phyloP scores from a whole-genome alignment of 2,888 invertebrate species.

The Drosophila testacea region DNA sequence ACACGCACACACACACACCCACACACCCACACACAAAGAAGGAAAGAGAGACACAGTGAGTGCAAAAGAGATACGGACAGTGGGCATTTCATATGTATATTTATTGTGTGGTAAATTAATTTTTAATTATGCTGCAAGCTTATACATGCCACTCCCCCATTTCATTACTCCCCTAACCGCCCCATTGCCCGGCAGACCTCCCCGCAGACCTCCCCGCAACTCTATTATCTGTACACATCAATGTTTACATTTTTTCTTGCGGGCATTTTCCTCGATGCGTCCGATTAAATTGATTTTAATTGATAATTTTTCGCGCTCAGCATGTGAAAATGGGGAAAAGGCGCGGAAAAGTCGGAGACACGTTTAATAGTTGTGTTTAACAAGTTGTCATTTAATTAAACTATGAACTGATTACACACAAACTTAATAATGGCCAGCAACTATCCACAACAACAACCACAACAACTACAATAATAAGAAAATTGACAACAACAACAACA shows the following conservation, averaged over 20 bases:
- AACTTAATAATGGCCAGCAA: constrained; percentile 17
- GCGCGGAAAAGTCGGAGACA: constrained; percentile 7
- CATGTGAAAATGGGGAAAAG: constrained; percentile 11
- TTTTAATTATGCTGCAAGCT: constrained; percentile 66
- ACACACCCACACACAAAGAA: not conserved
- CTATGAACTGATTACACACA: constrained; percentile 36
- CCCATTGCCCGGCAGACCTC: not conserved
- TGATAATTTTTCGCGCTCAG: constrained; percentile 53
- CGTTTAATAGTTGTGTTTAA: constrained; percentile 59
- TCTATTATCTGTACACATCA: constrained; percentile 1
- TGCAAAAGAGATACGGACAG: not conserved
- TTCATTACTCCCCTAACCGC: not conserved
- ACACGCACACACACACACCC: not conserved
- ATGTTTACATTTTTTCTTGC: constrained; percentile 74
- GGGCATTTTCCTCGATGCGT: constrained; percentile 50
- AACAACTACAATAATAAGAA: constrained; percentile 6
- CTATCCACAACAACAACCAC: constrained; percentile 9
- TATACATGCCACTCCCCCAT: not conserved
- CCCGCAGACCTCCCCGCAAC: not conserved
- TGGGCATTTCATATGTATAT: constrained; percentile 36
- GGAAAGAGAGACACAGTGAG: not conserved
- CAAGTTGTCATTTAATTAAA: constrained; percentile 65
- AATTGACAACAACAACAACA: not conserved
- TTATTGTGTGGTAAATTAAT: constrained; percentile 62
- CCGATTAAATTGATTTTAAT: constrained; percentile 69